Percentiles rank a stretch among this genome's conserved stretches.
These are phyloP conservation scores for Epinephelus coioides DNA, from an alignment of 2,797 vertebrate species.

Conservation along the genomic window DNA sequence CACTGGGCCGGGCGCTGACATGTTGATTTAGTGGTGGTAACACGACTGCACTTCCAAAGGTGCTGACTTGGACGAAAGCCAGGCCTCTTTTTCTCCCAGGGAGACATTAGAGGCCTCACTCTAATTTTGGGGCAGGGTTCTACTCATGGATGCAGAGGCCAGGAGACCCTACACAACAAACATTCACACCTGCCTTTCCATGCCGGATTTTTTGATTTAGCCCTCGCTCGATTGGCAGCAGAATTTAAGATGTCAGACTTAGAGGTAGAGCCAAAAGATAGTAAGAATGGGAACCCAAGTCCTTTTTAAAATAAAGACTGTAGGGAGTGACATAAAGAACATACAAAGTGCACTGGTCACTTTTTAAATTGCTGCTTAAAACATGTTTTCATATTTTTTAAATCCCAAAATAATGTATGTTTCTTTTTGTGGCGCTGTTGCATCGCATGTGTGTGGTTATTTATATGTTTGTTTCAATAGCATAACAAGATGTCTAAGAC, in stretches of 20 bases:
- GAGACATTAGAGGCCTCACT: slow-evolving; percentile 79
- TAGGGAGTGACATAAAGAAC: neutral
- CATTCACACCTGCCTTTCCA: slow-evolving; percentile 81
- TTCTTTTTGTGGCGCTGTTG: slow-evolving; percentile 4
- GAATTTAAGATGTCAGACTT: neutral
- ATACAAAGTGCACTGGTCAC: neutral
- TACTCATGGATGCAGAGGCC: slow-evolving; percentile 68
- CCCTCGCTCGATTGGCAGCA: slow-evolving; percentile 19
- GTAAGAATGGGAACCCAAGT: too few species aligned
- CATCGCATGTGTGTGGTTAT: slow-evolving; percentile 18
- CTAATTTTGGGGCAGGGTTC: slow-evolving; percentile 82
- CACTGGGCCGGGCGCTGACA: slow-evolving; percentile 85
- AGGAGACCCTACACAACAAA: slow-evolving; percentile 77
- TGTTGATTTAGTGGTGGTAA: slow-evolving; percentile 89
- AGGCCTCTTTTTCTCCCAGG: slow-evolving; percentile 83
- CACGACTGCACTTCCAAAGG: slow-evolving; percentile 88
- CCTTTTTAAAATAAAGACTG: neutral
- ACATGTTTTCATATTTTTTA: neutral
- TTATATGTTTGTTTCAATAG: slow-evolving; percentile 45
- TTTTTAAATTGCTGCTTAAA: too few species aligned
- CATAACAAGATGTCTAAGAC: slow-evolving; percentile 43
- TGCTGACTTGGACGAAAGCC: slow-evolving; percentile 88
- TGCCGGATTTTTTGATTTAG: slow-evolving; percentile 62
- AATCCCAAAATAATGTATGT: neutral
- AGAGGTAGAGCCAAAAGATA: too few species aligned